A percentile compares a stretch with the other conserved stretches of the same genome.
phyloP scores from a whole-genome alignment of 2,888 invertebrate genomes.

The Sisyra nigra region DNA sequence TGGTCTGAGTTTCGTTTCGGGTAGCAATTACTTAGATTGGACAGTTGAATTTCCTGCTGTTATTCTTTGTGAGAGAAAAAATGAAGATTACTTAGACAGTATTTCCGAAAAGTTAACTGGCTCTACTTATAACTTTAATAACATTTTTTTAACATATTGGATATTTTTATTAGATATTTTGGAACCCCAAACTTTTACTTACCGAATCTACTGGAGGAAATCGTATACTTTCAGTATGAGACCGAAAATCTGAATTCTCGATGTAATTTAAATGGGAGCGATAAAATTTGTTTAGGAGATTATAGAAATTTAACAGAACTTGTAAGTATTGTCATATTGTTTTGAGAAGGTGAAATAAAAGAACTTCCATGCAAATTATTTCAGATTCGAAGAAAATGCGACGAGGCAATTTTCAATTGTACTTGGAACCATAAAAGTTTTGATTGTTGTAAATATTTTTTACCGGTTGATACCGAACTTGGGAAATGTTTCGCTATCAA shows the following conservation, averaged over 20 bases:
- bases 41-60: conserved; percentile 54
- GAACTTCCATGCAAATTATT: too few relatives aligned
- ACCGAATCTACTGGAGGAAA: too few relatives aligned
- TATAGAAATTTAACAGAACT: not conserved
- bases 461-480: conserved; percentile 45
- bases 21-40: conserved; percentile 58
- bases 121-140: not conserved
- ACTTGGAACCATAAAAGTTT: conserved; percentile 42
- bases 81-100: conserved; percentile 40
- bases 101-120: not conserved
- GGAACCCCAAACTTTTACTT: too few relatives aligned
- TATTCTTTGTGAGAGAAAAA: conserved; percentile 49
- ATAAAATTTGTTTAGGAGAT: conserved; percentile 1
- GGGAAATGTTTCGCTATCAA: conserved; percentile 51
- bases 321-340: not conserved
- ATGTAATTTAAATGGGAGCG: conserved; percentile 7
- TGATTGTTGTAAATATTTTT: conserved; percentile 48
- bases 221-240: too few relatives aligned
- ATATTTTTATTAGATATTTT: too few relatives aligned
- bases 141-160: not conserved
- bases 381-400: conserved; percentile 42
- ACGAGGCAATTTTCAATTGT: conserved; percentile 37
- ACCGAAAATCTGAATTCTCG: conserved; percentile 3
- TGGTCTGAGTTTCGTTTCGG: conserved; percentile 62
- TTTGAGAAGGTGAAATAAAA: conserved; percentile 29